Evolutionary conservation across 2,888 invertebrate genomes (phyloP).

Genomic region (Andrena trimmerana): DNA sequence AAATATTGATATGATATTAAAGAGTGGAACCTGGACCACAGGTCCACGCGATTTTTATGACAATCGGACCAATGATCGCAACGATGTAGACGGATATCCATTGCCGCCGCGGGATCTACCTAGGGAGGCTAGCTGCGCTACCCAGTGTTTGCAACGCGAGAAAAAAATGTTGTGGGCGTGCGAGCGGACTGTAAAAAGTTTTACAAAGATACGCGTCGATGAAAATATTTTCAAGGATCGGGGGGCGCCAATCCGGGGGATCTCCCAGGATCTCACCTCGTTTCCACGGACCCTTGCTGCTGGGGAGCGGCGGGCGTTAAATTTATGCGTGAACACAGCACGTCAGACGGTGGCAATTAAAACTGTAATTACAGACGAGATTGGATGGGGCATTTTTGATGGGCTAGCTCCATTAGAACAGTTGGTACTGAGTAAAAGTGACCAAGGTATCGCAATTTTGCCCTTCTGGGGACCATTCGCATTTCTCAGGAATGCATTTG

Average conservation of each 20-base stretch:
- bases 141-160: background rate
- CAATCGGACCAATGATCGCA: background rate
- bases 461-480: background rate
- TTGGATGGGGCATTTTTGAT: constrained; percentile 13
- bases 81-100: constrained; percentile 6
- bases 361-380: constrained; percentile 47
- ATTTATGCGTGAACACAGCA: constrained; percentile 70
- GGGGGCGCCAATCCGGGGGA: constrained; percentile 5
- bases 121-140: background rate
- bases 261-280: constrained; percentile 58
- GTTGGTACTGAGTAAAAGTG: constrained; percentile 50
- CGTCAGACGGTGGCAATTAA: constrained; percentile 60
- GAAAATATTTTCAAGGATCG: constrained; percentile 28
- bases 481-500: background rate
- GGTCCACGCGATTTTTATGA: background rate
- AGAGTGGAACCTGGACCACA: background rate
- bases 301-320: constrained; percentile 74
- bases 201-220: background rate
- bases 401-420: too few relatives aligned
- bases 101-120: background rate
- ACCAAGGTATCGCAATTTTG: background rate
- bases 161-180: background rate
- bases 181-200: background rate
- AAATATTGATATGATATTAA: background rate
- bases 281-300: constrained; percentile 65